phyloP scores from a whole-genome alignment of 2,797 vertebrate species.

The Rhyacichthys aspro region DNA sequence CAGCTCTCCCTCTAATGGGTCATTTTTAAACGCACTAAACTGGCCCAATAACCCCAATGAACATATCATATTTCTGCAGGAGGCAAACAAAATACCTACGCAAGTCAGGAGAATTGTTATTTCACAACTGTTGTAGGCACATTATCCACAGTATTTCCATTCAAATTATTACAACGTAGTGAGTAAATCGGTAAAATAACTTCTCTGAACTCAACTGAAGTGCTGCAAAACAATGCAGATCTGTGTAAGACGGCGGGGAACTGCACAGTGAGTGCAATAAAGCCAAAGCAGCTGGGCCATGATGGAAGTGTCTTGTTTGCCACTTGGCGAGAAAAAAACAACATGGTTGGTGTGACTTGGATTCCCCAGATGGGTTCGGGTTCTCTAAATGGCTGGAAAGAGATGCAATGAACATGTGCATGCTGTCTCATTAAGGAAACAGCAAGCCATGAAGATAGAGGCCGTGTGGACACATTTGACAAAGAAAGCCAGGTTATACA shows the following conservation, averaged over 20 bases:
- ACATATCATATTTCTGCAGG: constrained; percentile 38
- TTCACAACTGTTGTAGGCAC: constrained; percentile 28
- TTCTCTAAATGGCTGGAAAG: constrained; percentile 41
- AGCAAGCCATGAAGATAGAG: constrained; percentile 8
- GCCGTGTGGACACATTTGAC: constrained; percentile 33
- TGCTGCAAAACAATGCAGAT: constrained; percentile 46
- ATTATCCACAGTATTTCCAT: constrained; percentile 45
- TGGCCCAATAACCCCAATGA: constrained; percentile 40
- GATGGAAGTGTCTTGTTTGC: constrained; percentile 36
- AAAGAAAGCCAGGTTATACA: constrained; percentile 24
- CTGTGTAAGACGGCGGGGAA: constrained; percentile 28
- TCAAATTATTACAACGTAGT: constrained; percentile 56
- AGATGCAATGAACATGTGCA: constrained; percentile 33
- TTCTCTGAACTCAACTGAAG: constrained; percentile 49
- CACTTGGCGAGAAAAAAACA: constrained; percentile 45
- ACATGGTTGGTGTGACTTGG: constrained; percentile 42
- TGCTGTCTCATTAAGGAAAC: constrained; percentile 18
- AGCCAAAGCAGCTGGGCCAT: constrained; percentile 48
- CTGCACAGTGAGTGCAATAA: constrained; percentile 15
- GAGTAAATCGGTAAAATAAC: constrained; percentile 51
- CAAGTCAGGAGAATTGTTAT: constrained; percentile 45
- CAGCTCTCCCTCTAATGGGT: constrained; percentile 33
- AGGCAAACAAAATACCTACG: constrained; percentile 33
- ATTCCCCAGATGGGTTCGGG: constrained; percentile 52
- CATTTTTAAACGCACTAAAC: constrained; percentile 31